These are phyloP conservation scores for Python bivittatus DNA, from an alignment of 2,113 vertebrate genomes.

Conservation along the genomic window DNA sequence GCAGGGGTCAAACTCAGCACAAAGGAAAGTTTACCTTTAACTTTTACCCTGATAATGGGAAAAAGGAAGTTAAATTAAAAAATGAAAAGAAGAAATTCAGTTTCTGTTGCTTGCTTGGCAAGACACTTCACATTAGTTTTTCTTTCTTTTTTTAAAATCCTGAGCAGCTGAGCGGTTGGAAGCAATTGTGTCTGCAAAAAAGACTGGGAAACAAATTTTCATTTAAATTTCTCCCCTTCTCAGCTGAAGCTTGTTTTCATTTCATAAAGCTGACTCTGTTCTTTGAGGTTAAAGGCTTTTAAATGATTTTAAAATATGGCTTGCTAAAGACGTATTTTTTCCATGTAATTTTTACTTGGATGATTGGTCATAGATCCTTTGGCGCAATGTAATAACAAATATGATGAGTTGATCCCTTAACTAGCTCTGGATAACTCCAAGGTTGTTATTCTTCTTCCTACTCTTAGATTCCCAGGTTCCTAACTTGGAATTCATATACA, in stretches of 20 bases:
- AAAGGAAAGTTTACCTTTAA: neutral
- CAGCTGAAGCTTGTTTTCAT: conserved; percentile 22
- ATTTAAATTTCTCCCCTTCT: conserved; percentile 10
- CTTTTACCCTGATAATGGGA: neutral
- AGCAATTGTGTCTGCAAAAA: conserved; percentile 30
- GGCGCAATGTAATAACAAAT: neutral
- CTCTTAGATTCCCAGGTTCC: neutral
- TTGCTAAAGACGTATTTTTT: neutral
- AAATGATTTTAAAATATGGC: neutral
- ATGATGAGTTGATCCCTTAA: neutral
- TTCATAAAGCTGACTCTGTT: conserved; percentile 27
- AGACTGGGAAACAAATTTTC: conserved; percentile 27
- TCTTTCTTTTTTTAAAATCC: conserved; percentile 28
- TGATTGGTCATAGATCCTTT: neutral
- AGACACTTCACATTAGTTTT: conserved; percentile 29
- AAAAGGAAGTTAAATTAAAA: conserved; percentile 38
- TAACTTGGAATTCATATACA: neutral
- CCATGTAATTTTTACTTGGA: neutral
- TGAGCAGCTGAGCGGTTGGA: conserved; percentile 47
- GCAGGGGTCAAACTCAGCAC: neutral
- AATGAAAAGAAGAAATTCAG: conserved; percentile 32
- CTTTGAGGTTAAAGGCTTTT: neutral
- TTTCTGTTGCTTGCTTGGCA: conserved; percentile 39
- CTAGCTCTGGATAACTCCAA: neutral
- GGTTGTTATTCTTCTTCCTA: neutral